Base-by-base conservation (phyloP, 2,113 vertebrate species). In the Ammodytes dubius region DNA sequence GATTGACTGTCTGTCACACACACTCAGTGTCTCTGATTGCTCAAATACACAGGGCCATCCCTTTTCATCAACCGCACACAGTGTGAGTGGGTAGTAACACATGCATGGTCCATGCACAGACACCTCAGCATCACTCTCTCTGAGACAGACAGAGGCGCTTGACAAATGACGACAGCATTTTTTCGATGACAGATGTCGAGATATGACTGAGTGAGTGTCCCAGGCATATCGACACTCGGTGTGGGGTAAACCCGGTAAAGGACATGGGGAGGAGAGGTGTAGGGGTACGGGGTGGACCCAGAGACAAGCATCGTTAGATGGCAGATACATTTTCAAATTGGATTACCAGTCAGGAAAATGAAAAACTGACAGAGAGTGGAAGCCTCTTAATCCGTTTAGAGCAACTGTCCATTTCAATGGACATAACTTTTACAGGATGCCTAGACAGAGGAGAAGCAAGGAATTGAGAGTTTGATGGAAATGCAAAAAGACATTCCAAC, bases 1-100 rank as follows among this genome's bases (percentile, higher is more conserved):
- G 95, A 95, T 92, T 94, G 94, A 95, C 92, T 92, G 92, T 77
- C 93, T 95, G 94, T 88, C 91, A 88, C 65, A 80, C 47, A 66
- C 80, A 73, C 88, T 90, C 87, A 71, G 70, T 89, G 78, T 77
- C 77, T 76, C 72, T 72, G 79, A 83, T 83, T 81, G 87, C 90
- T 84, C 84, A 88, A 83, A 88, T 47, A 73, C 84, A 74, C 77
- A 76, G 69, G 57, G 80, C 87, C 27, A 94, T 94, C 86, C 43
- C 37, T 94, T 90, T 90, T 78, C 70, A 91, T 91, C 89, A 81
- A 45, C 69, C 39, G 2, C 82, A 81, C 69, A 11, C 57, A 35
- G 75, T 43, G 39, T n/a, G 17, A 14, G 4, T 0, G 9, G 40
- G 47, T 63, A 8, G 67, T 47, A 27, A 27, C 17, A 63, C 39